Evolutionary conservation across 2,888 invertebrate species (phyloP).

Genomic region (Synergus laeviventris): DNA sequence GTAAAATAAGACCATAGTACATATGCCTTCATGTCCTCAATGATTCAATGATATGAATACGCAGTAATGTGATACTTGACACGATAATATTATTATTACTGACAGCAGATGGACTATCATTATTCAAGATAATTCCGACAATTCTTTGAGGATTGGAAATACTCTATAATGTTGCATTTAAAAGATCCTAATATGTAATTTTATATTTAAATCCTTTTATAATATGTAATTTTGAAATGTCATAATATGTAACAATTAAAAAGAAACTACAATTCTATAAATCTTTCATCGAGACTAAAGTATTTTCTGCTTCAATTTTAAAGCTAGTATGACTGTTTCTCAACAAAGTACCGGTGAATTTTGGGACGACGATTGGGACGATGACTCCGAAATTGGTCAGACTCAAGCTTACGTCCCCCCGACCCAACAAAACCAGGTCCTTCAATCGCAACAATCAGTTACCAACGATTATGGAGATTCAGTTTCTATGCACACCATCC

Average conservation of each 20-base stretch:
- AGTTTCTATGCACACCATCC: conserved; percentile 79
- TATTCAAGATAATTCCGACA: neutral
- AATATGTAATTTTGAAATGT: neutral
- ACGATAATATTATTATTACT: conserved; percentile 9
- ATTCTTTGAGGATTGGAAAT: neutral
- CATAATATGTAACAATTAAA: neutral
- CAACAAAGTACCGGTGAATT: conserved; percentile 81
- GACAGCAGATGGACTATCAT: neutral
- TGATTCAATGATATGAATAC: conserved; percentile 1
- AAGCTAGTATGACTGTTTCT: conserved; percentile 69
- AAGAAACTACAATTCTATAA: neutral
- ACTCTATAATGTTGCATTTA: neutral
- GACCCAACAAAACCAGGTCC: conserved; percentile 71
- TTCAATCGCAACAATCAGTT: conserved; percentile 63
- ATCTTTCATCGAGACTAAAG: neutral
- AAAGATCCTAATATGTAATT: neutral
- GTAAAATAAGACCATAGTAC: neutral
- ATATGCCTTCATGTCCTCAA: neutral
- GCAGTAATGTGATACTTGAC: conserved; percentile 19
- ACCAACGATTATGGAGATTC: conserved; percentile 73
- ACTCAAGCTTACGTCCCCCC: conserved; percentile 72
- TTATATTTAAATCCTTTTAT: too few species aligned
- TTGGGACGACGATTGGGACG: conserved; percentile 93
- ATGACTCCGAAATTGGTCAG: conserved; percentile 88
- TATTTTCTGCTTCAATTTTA: neutral